A percentile compares a stretch with the other conserved stretches of the same genome.
Conservation (phyloP, 2,888 invertebrate genomes). For the Pharmacophagus antenor region DNA sequence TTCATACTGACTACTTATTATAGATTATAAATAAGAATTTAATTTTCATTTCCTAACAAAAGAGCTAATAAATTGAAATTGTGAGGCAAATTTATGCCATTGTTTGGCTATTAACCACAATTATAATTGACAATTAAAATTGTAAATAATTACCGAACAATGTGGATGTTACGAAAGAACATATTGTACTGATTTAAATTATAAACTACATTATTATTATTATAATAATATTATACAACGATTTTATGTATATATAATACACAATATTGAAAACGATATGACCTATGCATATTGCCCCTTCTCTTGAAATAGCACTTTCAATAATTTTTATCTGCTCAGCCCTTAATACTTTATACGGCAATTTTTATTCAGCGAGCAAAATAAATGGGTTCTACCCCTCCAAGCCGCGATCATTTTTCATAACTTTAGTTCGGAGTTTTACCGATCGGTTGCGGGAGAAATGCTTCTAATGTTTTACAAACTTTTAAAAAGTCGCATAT, state of each 20-base stretch:
- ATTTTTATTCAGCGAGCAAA: background rate
- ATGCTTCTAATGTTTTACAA: slow-evolving; percentile 3
- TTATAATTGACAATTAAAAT: background rate
- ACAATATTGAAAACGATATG: too few relatives aligned
- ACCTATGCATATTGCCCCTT: too few relatives aligned
- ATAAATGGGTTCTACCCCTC: slow-evolving; percentile 4
- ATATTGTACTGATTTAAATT: background rate
- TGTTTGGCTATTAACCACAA: too few relatives aligned
- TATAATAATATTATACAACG: background rate
- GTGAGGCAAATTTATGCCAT: too few relatives aligned
- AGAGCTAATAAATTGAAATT: background rate
- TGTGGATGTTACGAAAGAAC: background rate
- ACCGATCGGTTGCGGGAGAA: slow-evolving; percentile 3
- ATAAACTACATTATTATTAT: background rate
- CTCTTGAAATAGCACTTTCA: background rate
- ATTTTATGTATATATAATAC: too few relatives aligned
- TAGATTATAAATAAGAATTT: background rate
- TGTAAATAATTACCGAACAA: background rate
- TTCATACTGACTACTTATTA: too few relatives aligned
- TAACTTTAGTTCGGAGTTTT: slow-evolving; percentile 13
- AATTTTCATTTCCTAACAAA: background rate
- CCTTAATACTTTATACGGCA: background rate
- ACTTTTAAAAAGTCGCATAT: background rate
- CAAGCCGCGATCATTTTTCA: slow-evolving; percentile 12
- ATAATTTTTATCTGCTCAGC: background rate